These are phyloP conservation scores for Tiphia femorata DNA, from an alignment of 2,888 invertebrate genomes.

Conservation along the genomic window DNA sequence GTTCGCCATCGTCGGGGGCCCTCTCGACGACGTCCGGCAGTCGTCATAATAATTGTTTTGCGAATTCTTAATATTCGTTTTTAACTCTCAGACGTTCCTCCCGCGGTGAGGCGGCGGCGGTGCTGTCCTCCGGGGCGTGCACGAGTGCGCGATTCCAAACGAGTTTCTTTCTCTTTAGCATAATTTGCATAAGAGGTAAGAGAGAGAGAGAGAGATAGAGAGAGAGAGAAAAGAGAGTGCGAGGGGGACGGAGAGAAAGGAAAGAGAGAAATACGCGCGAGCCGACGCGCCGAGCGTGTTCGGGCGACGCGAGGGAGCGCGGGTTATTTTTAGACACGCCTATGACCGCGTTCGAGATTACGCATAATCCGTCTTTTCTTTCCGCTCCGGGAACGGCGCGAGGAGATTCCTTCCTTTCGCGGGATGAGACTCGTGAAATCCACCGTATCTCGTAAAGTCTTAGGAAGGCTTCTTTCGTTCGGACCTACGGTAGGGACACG, in stretches of 20 bases:
- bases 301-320: background rate
- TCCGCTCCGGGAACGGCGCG: no score
- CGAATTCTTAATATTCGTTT: constrained; percentile 2
- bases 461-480: no score
- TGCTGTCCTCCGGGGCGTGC: constrained; percentile 12
- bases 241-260: background rate
- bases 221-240: background rate
- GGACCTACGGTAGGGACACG: no score
- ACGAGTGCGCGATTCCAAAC: background rate
- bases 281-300: no score
- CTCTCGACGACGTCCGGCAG: constrained; percentile 27
- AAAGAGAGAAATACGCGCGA: background rate
- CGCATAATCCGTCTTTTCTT: no score
- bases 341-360: background rate
- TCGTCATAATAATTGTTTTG: constrained; percentile 26
- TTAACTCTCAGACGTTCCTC: constrained; percentile 4
- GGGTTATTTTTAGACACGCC: background rate
- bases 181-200: background rate
- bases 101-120: constrained; percentile 6
- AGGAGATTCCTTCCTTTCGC: no score
- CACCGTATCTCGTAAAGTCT: no score
- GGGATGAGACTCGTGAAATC: no score
- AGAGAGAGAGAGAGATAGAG: constrained; percentile 3
- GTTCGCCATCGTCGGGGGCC: no score
- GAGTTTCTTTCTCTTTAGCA: background rate